Evolutionary conservation across 1,140 invertebrate species (phyloP).

Genomic region (Rhynchophorus ferrugineus): DNA sequence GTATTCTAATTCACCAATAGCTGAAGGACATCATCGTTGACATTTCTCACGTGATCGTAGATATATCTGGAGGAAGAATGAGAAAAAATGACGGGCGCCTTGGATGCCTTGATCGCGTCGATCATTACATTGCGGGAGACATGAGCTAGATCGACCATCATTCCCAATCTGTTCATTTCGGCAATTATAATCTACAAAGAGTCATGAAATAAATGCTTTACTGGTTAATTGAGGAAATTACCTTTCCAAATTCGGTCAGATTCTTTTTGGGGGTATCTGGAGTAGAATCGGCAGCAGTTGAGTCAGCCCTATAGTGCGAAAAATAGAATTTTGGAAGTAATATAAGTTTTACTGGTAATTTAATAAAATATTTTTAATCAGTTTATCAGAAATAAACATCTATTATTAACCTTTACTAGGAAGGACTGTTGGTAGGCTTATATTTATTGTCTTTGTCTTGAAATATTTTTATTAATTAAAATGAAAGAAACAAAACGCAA

Average conservation of each 20-base stretch:
- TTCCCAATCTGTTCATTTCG: constrained; percentile 73
- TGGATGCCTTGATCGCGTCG: constrained; percentile 65
- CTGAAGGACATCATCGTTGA: constrained; percentile 52
- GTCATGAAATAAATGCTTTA: neutral
- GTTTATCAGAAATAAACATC: too few species aligned
- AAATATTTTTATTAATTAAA: too few species aligned
- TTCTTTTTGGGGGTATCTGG: constrained; percentile 52
- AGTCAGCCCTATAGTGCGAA: constrained; percentile 47
- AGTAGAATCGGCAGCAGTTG: constrained; percentile 50
- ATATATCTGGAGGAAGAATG: constrained; percentile 77
- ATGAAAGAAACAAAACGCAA: too few species aligned
- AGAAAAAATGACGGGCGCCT: constrained; percentile 82
- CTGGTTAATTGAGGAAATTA: constrained; percentile 26
- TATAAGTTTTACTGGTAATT: too few species aligned
- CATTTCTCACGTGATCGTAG: constrained; percentile 80
- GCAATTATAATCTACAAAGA: constrained; percentile 6
- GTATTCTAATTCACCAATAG: neutral
- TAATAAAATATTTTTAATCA: too few species aligned
- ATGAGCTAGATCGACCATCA: constrained; percentile 83
- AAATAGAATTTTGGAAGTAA: too few species aligned
- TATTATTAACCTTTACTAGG: too few species aligned
- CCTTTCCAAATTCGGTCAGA: constrained; percentile 61
- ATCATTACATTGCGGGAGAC: constrained; percentile 77
- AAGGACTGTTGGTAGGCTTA: too few species aligned
- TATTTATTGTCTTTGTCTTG: too few species aligned